A percentile compares a stretch with the other conserved stretches of the same genome.
Evolutionary conservation across 2,888 invertebrate species (phyloP).

Genomic region (Drosophila flavopinicola): DNA sequence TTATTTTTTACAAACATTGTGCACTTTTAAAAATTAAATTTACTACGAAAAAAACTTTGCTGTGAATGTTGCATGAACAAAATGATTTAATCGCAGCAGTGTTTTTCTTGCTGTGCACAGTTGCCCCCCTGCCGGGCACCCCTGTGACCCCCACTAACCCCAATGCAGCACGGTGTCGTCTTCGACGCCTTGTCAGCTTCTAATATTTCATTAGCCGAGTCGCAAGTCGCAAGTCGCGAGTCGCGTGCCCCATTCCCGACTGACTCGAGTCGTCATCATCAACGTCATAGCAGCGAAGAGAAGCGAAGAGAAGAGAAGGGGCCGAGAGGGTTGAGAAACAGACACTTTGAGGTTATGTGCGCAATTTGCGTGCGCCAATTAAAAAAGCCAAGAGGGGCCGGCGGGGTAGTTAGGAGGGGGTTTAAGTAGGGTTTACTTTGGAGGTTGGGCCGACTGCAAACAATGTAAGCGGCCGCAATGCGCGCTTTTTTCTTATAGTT

Average conservation of each 20-base stretch:
- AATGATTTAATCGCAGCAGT: no score
- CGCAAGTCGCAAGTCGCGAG: conserved; percentile 60
- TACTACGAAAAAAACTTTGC: no score
- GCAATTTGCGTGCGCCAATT: conserved; percentile 76
- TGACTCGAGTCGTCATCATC: conserved; percentile 26
- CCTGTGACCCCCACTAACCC: neutral
- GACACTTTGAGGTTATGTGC: conserved; percentile 70
- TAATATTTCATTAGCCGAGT: conserved; percentile 69
- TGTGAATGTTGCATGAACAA: no score
- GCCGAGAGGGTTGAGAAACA: conserved; percentile 13
- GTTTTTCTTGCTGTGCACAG: conserved; percentile 3
- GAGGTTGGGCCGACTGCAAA: conserved; percentile 17
- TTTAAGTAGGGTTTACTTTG: neutral
- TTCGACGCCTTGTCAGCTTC: conserved; percentile 66
- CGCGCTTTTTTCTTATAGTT: conserved; percentile 51
- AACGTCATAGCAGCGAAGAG: conserved; percentile 29
- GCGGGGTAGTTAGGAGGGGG: neutral
- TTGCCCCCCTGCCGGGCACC: neutral
- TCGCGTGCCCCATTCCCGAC: conserved; percentile 19
- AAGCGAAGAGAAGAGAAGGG: neutral
- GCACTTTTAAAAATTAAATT: no score
- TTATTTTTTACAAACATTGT: no score
- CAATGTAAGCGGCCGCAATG: conserved; percentile 44
- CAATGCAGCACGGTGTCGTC: conserved; percentile 49
- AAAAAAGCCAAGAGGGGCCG: conserved; percentile 34